Conservation (phyloP, 2,113 vertebrate species). For the Fregata magnificens region DNA sequence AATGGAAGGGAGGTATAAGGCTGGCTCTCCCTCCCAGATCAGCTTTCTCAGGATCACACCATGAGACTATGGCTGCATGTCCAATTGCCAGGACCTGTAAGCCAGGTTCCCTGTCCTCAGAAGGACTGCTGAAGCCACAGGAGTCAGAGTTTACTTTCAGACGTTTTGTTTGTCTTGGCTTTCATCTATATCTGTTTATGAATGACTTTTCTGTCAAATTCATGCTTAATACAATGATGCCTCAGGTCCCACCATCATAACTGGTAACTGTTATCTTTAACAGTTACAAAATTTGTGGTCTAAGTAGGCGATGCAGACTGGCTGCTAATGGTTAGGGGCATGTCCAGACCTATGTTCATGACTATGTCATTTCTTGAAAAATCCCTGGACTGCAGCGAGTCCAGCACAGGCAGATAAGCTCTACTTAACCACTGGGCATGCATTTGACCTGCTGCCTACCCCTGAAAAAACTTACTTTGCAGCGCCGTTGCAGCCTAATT, state of each 20-base stretch:
- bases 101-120: neutral
- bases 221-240: neutral
- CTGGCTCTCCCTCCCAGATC: neutral
- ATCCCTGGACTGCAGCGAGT: neutral
- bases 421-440: neutral
- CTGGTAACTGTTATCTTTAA: neutral
- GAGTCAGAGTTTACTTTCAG: neutral
- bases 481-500: neutral
- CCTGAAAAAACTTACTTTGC: neutral
- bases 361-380: neutral
- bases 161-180: neutral
- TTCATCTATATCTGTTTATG: neutral
- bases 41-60: neutral
- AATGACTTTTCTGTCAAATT: neutral
- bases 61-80: accelerated
- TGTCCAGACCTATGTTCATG: neutral
- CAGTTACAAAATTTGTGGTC: neutral
- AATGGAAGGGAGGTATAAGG: neutral
- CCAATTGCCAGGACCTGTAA: neutral
- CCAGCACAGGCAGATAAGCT: neutral
- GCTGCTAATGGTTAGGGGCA: neutral
- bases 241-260: neutral
- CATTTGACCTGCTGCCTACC: neutral
- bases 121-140: neutral
- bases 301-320: neutral